phyloP scores from a whole-genome alignment of 2,797 vertebrate genomes.

The Pyrocephalus nanus region DNA sequence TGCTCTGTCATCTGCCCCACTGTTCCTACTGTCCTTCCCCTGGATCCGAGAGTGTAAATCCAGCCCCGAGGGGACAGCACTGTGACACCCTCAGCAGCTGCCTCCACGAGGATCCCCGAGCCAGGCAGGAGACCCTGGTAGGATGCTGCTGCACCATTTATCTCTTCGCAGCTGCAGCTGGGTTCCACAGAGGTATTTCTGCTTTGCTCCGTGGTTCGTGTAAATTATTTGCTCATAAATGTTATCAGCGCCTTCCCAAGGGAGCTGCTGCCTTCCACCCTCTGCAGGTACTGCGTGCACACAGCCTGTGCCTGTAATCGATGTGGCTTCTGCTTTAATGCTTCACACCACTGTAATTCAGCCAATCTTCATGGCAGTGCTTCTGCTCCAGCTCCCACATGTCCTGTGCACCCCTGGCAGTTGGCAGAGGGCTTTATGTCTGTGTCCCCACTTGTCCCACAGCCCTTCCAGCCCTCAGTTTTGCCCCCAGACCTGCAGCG shows the following conservation, averaged over 20 bases:
- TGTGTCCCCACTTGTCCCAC: accelerated
- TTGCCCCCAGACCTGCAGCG: neutral
- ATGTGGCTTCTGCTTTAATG: neutral
- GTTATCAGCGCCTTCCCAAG: neutral
- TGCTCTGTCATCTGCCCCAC: neutral
- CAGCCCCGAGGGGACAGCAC: neutral
- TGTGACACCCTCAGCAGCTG: neutral
- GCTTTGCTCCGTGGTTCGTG: neutral
- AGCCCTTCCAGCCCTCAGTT: neutral
- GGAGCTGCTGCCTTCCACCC: neutral
- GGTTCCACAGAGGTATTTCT: neutral
- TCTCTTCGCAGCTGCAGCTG: neutral
- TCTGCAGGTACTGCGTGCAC: neutral
- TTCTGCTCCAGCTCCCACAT: neutral
- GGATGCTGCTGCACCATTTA: accelerated
- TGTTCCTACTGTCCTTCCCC: neutral
- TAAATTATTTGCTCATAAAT: neutral
- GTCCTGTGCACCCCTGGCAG: neutral
- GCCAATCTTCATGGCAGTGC: neutral
- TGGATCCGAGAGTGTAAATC: neutral
- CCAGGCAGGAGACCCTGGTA: neutral
- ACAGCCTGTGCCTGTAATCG: neutral
- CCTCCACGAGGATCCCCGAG: accelerated
- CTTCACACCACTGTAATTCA: neutral
- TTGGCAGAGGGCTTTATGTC: accelerated